phyloP scores from a whole-genome alignment of 2,113 vertebrate species.

The Paracanthobrama guichenoti region DNA sequence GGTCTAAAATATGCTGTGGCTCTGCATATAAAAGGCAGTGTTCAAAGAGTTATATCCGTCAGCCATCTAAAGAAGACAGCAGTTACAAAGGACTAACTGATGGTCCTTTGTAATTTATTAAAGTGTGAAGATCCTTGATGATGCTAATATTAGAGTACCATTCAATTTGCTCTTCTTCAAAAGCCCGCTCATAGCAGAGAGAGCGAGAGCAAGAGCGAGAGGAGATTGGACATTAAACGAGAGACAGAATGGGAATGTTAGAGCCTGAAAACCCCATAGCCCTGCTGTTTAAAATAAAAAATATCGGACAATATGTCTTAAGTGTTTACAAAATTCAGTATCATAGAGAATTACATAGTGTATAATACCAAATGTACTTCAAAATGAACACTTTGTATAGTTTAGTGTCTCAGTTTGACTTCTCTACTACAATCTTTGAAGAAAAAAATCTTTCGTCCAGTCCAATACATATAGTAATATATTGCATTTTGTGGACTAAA shows the following conservation, averaged over 20 bases:
- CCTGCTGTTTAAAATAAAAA: constrained; percentile 33
- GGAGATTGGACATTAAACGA: constrained; percentile 33
- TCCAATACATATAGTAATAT: constrained; percentile 20
- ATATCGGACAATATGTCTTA: constrained; percentile 35
- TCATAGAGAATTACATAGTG: constrained; percentile 47
- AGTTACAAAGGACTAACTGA: constrained; percentile 71
- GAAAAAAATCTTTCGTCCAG: constrained; percentile 12
- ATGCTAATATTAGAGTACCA: constrained; percentile 77
- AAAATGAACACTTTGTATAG: constrained; percentile 35
- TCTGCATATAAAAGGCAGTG: constrained; percentile 51
- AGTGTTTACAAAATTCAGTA: constrained; percentile 49
- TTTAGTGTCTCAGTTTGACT: constrained; percentile 7
- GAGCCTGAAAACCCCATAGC: constrained; percentile 41
- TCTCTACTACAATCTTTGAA: constrained; percentile 33
- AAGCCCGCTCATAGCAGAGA: constrained; percentile 61
- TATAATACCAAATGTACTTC: constrained; percentile 45
- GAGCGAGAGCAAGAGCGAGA: constrained; percentile 55
- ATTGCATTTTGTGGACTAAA: constrained; percentile 20
- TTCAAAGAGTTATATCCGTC: constrained; percentile 44
- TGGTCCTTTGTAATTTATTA: constrained; percentile 77
- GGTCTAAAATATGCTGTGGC: constrained; percentile 39
- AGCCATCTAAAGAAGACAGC: constrained; percentile 48
- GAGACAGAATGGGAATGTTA: constrained; percentile 31
- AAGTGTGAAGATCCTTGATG: constrained; percentile 72
- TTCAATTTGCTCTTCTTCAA: constrained; percentile 72